Percentiles rank a stretch among this genome's conserved stretches.
Conservation (phyloP, 2,888 invertebrate species). For the Phyllotreta cruciferae region DNA sequence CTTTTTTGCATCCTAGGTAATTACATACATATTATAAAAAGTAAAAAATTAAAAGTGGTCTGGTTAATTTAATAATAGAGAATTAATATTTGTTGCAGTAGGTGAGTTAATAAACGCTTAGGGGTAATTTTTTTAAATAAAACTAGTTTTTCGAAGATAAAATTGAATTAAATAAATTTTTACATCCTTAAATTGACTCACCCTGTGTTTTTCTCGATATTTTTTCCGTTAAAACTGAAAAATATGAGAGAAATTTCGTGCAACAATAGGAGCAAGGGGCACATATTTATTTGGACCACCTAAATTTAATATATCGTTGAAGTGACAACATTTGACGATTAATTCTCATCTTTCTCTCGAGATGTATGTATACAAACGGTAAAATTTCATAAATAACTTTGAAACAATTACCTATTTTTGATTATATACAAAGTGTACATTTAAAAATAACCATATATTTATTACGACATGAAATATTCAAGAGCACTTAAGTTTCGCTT, state of each 20-base stretch:
- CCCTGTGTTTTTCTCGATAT: no score
- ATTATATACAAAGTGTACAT: conserved; percentile 62
- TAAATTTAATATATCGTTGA: conserved; percentile 32
- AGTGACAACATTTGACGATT: conserved; percentile 37
- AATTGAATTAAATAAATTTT: no score
- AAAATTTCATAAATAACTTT: conserved; percentile 50
- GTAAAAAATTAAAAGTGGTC: conserved; percentile 22
- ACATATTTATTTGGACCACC: conserved; percentile 33
- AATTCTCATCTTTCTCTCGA: conserved; percentile 33
- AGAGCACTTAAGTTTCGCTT: conserved; percentile 62
- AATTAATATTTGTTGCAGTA: background rate
- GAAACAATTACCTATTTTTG: conserved; percentile 58
- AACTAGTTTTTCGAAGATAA: no score
- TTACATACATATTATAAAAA: conserved; percentile 12
- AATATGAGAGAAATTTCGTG: background rate
- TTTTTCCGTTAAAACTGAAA: background rate
- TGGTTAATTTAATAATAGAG: conserved; percentile 3
- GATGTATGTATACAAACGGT: conserved; percentile 36
- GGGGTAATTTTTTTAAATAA: background rate
- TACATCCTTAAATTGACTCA: no score
- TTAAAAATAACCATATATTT: conserved; percentile 60
- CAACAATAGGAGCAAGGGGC: conserved; percentile 1
- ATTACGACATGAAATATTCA: conserved; percentile 60
- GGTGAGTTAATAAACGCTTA: conserved; percentile 13
- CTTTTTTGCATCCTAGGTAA: conserved; percentile 17